Evolutionary conservation across 2,113 vertebrate species (phyloP).

Genomic region (Psophia crepitans): DNA sequence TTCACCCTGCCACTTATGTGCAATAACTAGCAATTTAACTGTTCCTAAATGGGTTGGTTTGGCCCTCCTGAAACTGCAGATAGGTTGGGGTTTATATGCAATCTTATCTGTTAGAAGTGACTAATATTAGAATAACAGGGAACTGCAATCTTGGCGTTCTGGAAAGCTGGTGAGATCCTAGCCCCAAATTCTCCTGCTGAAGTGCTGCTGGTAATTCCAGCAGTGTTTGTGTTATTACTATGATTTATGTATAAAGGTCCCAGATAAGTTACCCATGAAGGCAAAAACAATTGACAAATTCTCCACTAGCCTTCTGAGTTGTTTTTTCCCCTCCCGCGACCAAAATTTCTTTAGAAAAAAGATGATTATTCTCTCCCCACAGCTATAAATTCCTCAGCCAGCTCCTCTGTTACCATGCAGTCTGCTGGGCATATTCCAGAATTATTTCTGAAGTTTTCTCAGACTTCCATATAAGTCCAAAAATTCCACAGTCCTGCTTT

Average conservation of each 20-base stretch:
- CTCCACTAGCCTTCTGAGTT: background rate
- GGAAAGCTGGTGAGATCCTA: background rate
- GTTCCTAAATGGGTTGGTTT: background rate
- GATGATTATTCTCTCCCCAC: background rate
- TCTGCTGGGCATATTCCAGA: slow-evolving; percentile 53
- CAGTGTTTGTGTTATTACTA: background rate
- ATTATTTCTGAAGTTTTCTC: slow-evolving; percentile 43
- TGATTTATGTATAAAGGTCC: background rate
- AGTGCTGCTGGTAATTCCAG: background rate
- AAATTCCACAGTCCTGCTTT: background rate
- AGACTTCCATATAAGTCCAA: slow-evolving; percentile 63
- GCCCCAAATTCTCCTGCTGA: background rate
- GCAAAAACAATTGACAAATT: background rate
- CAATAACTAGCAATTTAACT: slow-evolving; percentile 21
- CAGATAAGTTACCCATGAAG: background rate
- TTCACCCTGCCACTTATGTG: background rate
- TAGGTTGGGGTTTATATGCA: background rate
- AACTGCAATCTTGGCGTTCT: background rate
- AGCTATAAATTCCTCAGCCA: slow-evolving; percentile 52
- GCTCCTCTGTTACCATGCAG: slow-evolving; percentile 27
- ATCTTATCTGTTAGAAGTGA: slow-evolving; percentile 28
- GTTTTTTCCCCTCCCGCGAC: background rate
- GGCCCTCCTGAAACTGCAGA: background rate
- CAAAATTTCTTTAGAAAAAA: slow-evolving; percentile 29
- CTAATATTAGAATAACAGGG: background rate